phyloP scores from a whole-genome alignment of 2,113 vertebrate genomes.

The Camelus dromedarius region DNA sequence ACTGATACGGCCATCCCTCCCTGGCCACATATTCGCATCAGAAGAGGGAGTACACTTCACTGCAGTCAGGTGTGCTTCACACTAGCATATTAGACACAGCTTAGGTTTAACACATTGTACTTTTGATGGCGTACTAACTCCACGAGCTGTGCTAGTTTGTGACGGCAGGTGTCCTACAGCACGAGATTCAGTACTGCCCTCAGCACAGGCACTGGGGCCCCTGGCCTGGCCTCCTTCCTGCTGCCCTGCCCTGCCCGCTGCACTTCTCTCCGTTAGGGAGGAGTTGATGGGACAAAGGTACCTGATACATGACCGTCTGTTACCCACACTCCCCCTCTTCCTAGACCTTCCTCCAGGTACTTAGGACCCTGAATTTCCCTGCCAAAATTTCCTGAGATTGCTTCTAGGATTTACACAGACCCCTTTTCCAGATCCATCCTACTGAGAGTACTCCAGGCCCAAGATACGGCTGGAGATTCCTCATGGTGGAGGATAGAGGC shows the following conservation, averaged over 20 bases:
- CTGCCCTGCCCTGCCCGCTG: not conserved
- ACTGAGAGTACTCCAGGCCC: not conserved
- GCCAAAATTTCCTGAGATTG: not conserved
- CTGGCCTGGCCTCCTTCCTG: no score
- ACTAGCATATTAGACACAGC: not conserved
- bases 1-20: rapidly evolving
- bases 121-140: not conserved
- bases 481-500: not conserved
- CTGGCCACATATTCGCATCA: not conserved
- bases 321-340: not conserved
- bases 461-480: not conserved
- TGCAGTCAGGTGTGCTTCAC: not conserved
- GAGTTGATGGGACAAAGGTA: rapidly evolving
- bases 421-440: not conserved
- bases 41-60: not conserved
- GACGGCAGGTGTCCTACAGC: rapidly evolving
- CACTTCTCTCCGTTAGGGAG: no score
- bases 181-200: not conserved
- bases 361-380: not conserved
- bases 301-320: rapidly evolving
- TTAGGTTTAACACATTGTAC: not conserved
- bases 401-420: not conserved
- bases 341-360: not conserved
- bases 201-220: no score
- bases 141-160: not conserved